A percentile compares a stretch with the other conserved stretches of the same genome.
Conservation (phyloP, 2,888 invertebrate genomes). For the Antheraea assamensis region DNA sequence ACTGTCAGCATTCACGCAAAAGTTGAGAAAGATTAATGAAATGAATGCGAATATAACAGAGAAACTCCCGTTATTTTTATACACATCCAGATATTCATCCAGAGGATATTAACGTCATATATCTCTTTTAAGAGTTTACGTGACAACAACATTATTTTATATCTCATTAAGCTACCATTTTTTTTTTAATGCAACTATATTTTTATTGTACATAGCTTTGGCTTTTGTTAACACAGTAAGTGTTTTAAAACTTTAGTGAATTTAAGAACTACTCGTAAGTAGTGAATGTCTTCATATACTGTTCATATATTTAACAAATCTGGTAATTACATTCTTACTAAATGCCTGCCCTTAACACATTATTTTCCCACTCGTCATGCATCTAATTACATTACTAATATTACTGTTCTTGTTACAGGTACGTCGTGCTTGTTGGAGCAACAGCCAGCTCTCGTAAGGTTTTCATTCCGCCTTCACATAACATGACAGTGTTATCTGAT, state of each 20-base stretch:
- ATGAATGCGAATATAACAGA: neutral
- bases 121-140: neutral
- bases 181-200: neutral
- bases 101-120: neutral
- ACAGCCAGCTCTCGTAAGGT: neutral
- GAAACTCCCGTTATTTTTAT: neutral
- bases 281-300: no score
- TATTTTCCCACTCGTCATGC: neutral
- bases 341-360: neutral
- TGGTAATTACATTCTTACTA: neutral
- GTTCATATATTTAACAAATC: no score
- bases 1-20: conserved; percentile 6
- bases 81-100: neutral
- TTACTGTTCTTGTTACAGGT: conserved; percentile 19
- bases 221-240: no score
- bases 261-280: no score
- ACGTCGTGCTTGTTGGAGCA: neutral
- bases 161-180: neutral
- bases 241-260: no score
- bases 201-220: neutral
- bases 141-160: neutral
- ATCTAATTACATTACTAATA: conserved; percentile 18
- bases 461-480: neutral
- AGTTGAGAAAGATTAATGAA: conserved; percentile 2
- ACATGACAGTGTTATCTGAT: neutral